Evolutionary conservation across 1,140 invertebrate genomes (phyloP).

Genomic region (Leptinotarsa texana): DNA sequence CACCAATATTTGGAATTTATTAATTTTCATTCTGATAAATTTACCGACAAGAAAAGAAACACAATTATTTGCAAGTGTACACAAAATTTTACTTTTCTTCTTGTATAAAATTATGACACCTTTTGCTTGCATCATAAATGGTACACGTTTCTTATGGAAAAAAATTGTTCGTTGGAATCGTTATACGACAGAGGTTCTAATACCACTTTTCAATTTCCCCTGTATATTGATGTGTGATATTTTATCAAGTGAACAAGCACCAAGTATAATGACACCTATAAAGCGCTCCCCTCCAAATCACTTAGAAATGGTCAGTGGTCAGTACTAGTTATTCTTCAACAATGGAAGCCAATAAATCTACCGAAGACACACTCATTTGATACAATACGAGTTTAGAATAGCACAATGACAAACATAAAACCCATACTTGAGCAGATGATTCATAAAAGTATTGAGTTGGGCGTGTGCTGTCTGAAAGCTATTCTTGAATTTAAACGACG

Average conservation of each 20-base stretch:
- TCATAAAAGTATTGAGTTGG: neutral
- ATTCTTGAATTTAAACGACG: conserved; percentile 6
- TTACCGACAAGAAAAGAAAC: too few species aligned
- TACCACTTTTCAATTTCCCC: too few species aligned
- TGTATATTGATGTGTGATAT: neutral
- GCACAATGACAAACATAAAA: neutral
- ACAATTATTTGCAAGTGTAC: too few species aligned
- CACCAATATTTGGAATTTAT: too few species aligned
- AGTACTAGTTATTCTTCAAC: conserved; percentile 3
- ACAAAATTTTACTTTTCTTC: too few species aligned
- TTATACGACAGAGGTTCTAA: too few species aligned
- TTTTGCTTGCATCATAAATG: too few species aligned
- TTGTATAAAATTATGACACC: too few species aligned
- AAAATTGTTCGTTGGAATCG: too few species aligned
- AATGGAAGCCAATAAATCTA: conserved; percentile 3
- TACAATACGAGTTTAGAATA: conserved; percentile 1
- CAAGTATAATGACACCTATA: neutral
- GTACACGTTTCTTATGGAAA: too few species aligned
- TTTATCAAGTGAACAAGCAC: neutral
- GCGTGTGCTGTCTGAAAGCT: neutral
- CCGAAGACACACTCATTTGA: neutral
- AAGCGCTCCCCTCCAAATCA: neutral
- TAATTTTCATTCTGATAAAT: too few species aligned
- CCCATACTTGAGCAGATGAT: conserved; percentile 3
- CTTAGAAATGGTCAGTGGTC: neutral